Evolutionary conservation across 2,113 vertebrate species (phyloP), one percentile per base, ranked within the genome.

Genomic region (Origma solitaria): DNA sequence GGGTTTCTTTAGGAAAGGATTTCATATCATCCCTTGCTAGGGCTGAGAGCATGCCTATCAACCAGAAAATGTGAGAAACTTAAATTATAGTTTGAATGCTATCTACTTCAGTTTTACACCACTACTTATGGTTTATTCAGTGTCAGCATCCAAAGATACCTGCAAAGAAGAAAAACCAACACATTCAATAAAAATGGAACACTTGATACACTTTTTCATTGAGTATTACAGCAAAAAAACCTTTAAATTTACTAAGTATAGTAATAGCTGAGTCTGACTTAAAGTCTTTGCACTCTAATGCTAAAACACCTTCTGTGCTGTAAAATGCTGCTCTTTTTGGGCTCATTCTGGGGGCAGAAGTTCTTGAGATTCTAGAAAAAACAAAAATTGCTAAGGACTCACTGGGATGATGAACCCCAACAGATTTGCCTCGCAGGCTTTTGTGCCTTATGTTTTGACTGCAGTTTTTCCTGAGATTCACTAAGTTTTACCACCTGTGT

Each of bases 401-500:
- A 24, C 3, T 8, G 3, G 25, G 10, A 83, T 38, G 25, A 53
- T 4, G 13, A 82, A 61, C 31, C 4, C 21, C 10, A 57, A 45
- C 20, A 82, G 20, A 61, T 40, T 42, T 80, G 14, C 47, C 54
- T 72, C 25, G 23, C 11, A 61, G 53, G 37, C 9, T 62, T 38
- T 51, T 15, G 24, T 0, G 3, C 14, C 37, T 57, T 40, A 33
- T 18, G 13, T n/a, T 95, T 56, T 68, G 51, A 80, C 37, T 23
- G 14, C 65, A 40, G 47, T 6, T 75, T 76, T 44, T 56, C 28
- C 40, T 3, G 20, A 61, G 31, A 79, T 21, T 47, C 70, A 64
- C 4, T 0, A n/a, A 38, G 25, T 49, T 82, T 72, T 33, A 9
- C 38, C 1, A 16, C 17, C 8, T 0, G 8, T 6, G 11, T 27